Percentiles rank a stretch among this genome's conserved stretches.
These are phyloP conservation scores for Ciconia nigra DNA, from an alignment of 2,797 vertebrate genomes.

Conservation along the genomic window DNA sequence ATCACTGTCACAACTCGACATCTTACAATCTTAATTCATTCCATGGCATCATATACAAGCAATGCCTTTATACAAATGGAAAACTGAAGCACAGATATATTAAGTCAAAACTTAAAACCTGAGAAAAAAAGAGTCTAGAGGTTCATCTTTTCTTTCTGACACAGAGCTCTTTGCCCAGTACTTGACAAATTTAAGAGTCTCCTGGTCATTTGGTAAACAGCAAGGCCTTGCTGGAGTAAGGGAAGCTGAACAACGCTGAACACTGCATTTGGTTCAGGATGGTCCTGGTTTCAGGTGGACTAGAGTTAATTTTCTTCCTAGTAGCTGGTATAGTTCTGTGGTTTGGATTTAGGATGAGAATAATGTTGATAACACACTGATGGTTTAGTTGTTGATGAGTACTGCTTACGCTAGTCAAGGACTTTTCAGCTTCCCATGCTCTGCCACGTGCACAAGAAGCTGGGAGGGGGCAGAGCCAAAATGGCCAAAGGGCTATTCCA, in stretches of 20 bases:
- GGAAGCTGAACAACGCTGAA: background rate
- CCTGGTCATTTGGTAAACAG: background rate
- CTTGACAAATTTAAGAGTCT: background rate
- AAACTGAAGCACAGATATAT: background rate
- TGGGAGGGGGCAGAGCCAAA: no score
- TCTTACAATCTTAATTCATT: background rate
- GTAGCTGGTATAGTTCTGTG: no score
- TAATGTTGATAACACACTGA: no score
- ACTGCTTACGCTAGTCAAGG: no score
- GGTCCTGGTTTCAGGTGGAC: no score
- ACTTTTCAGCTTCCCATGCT: no score
- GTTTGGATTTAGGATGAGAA: no score
- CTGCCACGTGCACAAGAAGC: no score
- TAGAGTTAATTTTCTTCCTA: no score
- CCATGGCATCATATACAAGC: background rate
- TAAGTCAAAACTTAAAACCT: background rate
- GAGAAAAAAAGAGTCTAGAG: background rate
- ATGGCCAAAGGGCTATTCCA: no score
- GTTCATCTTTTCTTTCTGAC: background rate
- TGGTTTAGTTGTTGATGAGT: no score
- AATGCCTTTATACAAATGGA: background rate
- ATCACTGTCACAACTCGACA: background rate
- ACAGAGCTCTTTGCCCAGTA: accelerated
- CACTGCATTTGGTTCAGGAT: background rate
- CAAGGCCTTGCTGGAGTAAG: background rate